These are phyloP conservation scores for Balaeniceps rex DNA, from an alignment of 2,113 vertebrate genomes.

Conservation along the genomic window DNA sequence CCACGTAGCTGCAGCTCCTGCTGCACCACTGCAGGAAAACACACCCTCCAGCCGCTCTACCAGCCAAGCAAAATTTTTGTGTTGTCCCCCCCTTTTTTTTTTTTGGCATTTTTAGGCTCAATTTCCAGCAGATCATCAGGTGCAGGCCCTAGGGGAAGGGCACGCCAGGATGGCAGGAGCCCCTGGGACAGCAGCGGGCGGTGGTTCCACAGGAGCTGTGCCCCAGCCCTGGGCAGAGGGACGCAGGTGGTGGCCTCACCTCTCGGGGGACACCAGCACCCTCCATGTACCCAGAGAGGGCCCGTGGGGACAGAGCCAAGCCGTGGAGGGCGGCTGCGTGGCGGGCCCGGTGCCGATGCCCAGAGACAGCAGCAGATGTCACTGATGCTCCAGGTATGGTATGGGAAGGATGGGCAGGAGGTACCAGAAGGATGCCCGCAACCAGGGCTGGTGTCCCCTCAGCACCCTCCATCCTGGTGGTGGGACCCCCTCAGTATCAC, in stretches of 20 bases:
- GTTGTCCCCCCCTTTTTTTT: too few species aligned
- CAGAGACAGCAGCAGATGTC: slow-evolving; percentile 2
- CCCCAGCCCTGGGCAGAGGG: background rate
- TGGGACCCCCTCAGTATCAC: background rate
- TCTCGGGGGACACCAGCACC: fast-evolving
- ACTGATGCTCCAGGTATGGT: background rate
- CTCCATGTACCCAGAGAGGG: background rate
- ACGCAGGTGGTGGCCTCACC: fast-evolving
- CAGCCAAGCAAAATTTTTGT: fast-evolving
- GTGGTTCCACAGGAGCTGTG: fast-evolving
- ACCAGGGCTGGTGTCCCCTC: background rate
- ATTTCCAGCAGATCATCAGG: background rate
- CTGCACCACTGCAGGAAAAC: fast-evolving
- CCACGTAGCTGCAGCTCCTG: fast-evolving
- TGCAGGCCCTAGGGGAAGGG: background rate
- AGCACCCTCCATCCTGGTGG: background rate
- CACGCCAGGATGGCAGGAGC: fast-evolving
- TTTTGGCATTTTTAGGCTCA: fast-evolving
- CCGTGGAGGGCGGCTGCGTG: fast-evolving
- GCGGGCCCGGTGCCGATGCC: background rate
- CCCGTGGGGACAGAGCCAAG: fast-evolving
- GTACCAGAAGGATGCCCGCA: fast-evolving
- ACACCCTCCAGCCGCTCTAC: too few species aligned
- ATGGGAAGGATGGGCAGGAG: fast-evolving
- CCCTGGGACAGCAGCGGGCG: fast-evolving